Evolutionary conservation across 2,797 vertebrate genomes (phyloP), one percentile per base, ranked within the genome.

Genomic region (Anguilla obscura): DNA sequence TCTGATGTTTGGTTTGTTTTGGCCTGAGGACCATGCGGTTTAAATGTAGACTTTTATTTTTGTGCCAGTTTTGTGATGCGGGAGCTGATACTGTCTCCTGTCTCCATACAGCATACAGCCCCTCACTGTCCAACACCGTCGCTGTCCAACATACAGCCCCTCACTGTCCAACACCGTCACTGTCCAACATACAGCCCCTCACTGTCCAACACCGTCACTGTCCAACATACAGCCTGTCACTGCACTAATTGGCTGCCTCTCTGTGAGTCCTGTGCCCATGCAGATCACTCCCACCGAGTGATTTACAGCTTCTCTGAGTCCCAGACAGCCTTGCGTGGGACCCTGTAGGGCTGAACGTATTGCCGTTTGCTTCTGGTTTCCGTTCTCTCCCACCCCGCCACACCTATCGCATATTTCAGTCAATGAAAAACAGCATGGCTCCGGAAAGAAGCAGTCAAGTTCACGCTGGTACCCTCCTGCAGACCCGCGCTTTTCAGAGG

Each of bases 351-450:
- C 91, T 91, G 14, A 92, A 91, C 92, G 93, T 94, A 94, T 92
- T 93, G 93, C 93, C 94, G 94, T 94, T 95, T 94, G 94, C 93
- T 95, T 95, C 94, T 94, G 93, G 94, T 95, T 96, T 95, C 94
- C 94, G 92, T 92, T 69, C 85, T 91, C 91, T 94, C 94, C 95
- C 94, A 93, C 93, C 87, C 92, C 93, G 93, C 95, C 95, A 96
- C 95, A 96, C 95, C 96, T 95, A 95, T 92, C 89, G 93, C 89
- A 93, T 94, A 93, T 90, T 89, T 93, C 92, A 93, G 93, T 95
- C 94, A 96, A 95, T 95, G 93, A 95, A 92, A 92, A 93, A 89
- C 94, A 95, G 94, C 95, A 94, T 95, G 93, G 92, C 94, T 93
- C 90, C 80, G 89, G 89, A 93, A 91, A 91, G 50, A 83, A 52